Evolutionary conservation across 2,797 vertebrate species (phyloP), one percentile per base, ranked within the genome.

Genomic region (Rachycentron canadum): DNA sequence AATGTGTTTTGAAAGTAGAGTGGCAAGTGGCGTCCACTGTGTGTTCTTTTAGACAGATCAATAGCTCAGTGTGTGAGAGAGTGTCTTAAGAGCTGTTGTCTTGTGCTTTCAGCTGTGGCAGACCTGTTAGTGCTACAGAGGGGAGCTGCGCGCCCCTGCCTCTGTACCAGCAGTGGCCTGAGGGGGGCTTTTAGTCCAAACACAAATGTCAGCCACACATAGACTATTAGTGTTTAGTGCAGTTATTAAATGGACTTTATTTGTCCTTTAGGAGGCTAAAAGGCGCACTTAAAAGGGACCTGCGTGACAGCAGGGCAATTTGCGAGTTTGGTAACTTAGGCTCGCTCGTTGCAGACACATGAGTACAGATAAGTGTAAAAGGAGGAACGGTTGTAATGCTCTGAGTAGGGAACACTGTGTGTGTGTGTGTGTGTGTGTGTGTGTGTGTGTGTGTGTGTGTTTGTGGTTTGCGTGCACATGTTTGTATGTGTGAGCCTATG

Each of bases 21-120:
- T 92, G 91, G 93, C 91, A 92, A 95, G 92, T 93, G 92, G 93
- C 93, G 88, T 94, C 93, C 94, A 94, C 91, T 92, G 94, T 93
- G 94, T 94, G 95, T 96, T 95, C 94, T 96, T 95, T 95, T 95
- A 95, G 91, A 93, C 76, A 84, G 96, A 97, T 97, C 96, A 92
- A 97, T 97, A 96, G 92, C 94, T 95, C 88, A 75, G 96, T 96
- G 96, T 96, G 96, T 95, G 95, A 95, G 95, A 94, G 96, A 96
- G 95, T 96, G 96, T 97, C 96, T 97, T 96, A 96, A 97, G 96
- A 97, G 96, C 95, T 95, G 94, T 94, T 96, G 95, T 96, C 91
- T 28, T 96, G 92, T 95, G 95, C 95, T 96, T 89, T 94, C 92
- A 93, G 95, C 95, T 94, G 94, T 95, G 94, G 95, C 94, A 94